Percentiles rank a stretch among this genome's conserved stretches.
Evolutionary conservation across 2,113 vertebrate species (phyloP).

Genomic region (Salvelinus namaycush): DNA sequence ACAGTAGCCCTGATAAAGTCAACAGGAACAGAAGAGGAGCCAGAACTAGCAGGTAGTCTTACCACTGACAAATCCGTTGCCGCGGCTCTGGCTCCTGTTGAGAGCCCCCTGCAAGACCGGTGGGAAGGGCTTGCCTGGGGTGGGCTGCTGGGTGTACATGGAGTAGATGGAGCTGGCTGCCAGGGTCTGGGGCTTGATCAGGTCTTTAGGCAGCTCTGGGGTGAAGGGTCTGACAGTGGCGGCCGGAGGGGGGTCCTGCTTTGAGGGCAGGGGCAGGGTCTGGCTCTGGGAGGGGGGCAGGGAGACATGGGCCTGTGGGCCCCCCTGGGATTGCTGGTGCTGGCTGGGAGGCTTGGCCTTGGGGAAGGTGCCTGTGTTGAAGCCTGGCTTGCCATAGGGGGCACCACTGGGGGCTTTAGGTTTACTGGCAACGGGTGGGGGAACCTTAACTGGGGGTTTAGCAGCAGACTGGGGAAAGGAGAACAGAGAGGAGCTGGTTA

Average conservation of each 20-base stretch:
- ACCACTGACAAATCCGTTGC: conserved; percentile 85
- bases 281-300: conserved; percentile 77
- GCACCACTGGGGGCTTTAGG: conserved; percentile 86
- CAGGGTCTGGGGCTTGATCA: conserved; percentile 87
- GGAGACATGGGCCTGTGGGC: conserved; percentile 46
- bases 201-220: conserved; percentile 87
- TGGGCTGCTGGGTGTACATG: conserved; percentile 92
- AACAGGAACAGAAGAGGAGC: no score
- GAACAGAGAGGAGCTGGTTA: neutral
- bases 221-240: conserved; percentile 92
- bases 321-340: conserved; percentile 62
- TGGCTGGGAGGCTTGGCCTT: conserved; percentile 75
- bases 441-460: conserved; percentile 86
- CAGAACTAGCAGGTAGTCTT: conserved; percentile 37
- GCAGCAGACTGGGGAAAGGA: conserved; percentile 73
- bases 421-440: conserved; percentile 94
- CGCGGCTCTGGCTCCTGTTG: conserved; percentile 75
- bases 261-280: conserved; percentile 79
- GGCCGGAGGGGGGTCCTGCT: conserved; percentile 89
- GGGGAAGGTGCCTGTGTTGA: conserved; percentile 71
- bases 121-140: conserved; percentile 82
- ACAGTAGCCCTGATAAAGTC: no score
- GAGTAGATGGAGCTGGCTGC: conserved; percentile 94
- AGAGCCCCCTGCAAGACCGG: conserved; percentile 78
- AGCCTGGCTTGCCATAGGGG: conserved; percentile 72